phyloP scores from a whole-genome alignment of 2,113 vertebrate genomes.

The Polypterus bichir region DNA sequence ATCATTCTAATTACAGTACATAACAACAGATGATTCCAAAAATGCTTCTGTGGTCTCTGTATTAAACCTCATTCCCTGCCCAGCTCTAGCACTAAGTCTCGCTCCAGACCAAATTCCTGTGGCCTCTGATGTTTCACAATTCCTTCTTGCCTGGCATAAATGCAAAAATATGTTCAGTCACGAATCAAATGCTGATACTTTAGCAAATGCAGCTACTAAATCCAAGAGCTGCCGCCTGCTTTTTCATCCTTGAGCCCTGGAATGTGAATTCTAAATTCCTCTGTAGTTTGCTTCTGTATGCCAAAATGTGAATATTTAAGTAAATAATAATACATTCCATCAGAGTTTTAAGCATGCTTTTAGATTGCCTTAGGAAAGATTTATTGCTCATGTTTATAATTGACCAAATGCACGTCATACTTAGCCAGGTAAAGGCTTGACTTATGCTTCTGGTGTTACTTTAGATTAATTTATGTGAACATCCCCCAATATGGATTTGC shows the following conservation, averaged over 20 bases:
- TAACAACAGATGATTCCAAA: conserved; percentile 29
- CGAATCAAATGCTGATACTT: conserved; percentile 45
- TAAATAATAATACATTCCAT: conserved; percentile 2
- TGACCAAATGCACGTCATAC: background rate
- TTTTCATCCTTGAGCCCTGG: conserved; percentile 39
- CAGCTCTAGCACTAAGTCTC: conserved; percentile 18
- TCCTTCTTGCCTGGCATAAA: conserved; percentile 30
- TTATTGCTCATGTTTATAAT: background rate
- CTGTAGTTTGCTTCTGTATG: conserved; percentile 20
- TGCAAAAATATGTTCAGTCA: conserved; percentile 33
- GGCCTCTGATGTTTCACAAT: conserved; percentile 31
- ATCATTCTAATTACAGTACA: conserved; percentile 25
- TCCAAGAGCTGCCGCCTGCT: conserved; percentile 32
- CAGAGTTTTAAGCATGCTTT: background rate
- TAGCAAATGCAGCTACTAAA: conserved; percentile 36
- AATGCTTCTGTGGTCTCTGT: conserved; percentile 20
- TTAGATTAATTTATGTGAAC: too few relatives aligned
- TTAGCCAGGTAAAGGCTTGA: too few relatives aligned
- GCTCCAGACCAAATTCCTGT: conserved; percentile 26
- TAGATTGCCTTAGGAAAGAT: background rate
- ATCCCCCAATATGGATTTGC: too few relatives aligned
- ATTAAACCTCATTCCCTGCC: background rate
- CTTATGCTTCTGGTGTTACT: too few relatives aligned
- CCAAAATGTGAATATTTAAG: background rate
- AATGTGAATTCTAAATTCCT: conserved; percentile 40